Base-by-base conservation (phyloP, 2,888 invertebrate species). In the Eustalomyia histrio region DNA sequence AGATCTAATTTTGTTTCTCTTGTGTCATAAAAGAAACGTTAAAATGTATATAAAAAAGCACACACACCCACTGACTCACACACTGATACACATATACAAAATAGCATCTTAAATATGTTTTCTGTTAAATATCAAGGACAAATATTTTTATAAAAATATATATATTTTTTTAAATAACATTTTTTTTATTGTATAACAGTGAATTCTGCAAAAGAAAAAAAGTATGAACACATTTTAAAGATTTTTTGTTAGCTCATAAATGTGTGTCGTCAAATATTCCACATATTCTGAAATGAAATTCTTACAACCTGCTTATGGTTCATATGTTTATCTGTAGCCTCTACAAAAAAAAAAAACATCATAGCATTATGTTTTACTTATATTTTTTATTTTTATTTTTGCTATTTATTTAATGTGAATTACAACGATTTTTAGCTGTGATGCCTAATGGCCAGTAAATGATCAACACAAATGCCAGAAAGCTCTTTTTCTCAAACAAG, bases 381-480 rank as follows among this genome's bases (percentile, higher is more conserved):
- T n/a, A 12, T n/a, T 47, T 6, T 6, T 63, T 5, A 63, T 50
- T n/a, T n/a, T n/a, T n/a, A n/a, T 47, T 47, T 68, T 57, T 24
- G 2, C 24, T 24, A 29, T 29, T 2, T 14, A 47, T 64, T 12
- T 74, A 29, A 24, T 43, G 10, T 52, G 60, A 50, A 69, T 58
- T 53, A 65, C 53, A 64, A 60, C 10, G 29, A n/a, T 24, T 55
- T 69, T 61, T 17, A 24, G 60, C 47, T 58, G 73, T 9, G 64
- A n/a, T 60, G 60, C 24, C 65, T 52, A 61, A 67, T 79, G 63
- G 65, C 50, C 50, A 61, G 52, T 64, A 76, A 80, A 68, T 72
- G 80, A 68, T 76, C 57, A 58, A 55, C 57, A 75, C 63, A 72
- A 72, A 80, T 72, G 57, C 29, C 57, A 33, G 17, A 50, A 64